phyloP scores from a whole-genome alignment of 2,888 invertebrate genomes.

The Thecocarcelia acutangulata region DNA sequence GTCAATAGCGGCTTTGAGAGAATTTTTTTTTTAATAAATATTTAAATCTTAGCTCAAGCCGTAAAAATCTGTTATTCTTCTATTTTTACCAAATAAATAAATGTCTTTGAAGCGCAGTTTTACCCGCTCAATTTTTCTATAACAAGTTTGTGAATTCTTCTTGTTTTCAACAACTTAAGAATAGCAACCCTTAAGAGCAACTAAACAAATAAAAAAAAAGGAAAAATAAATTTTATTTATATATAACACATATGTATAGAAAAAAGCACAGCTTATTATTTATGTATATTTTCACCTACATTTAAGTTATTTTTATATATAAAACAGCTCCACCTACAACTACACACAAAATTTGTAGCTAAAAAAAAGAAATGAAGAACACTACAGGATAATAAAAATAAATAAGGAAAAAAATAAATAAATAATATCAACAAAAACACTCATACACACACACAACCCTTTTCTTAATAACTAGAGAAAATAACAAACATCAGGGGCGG shows the following conservation, averaged over 20 bases:
- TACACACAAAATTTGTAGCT: background rate
- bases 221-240: conserved; percentile 29
- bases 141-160: background rate
- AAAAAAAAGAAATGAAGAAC: conserved; percentile 5
- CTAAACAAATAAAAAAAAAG: background rate
- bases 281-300: conserved; percentile 68
- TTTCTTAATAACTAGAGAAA: background rate
- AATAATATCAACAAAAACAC: conserved; percentile 19
- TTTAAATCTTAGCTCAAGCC: no score
- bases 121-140: conserved; percentile 24
- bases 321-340: conserved; percentile 23
- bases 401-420: conserved; percentile 32
- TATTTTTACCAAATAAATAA: no score
- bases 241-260: conserved; percentile 27
- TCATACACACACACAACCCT: conserved; percentile 17
- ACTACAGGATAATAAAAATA: conserved; percentile 31
- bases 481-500: background rate
- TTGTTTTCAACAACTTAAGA: conserved; percentile 28
- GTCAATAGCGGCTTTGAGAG: no score
- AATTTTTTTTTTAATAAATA: no score
- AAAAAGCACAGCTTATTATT: conserved; percentile 67
- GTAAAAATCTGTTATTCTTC: no score
- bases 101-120: no score
- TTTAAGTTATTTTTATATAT: conserved; percentile 63
- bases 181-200: conserved; percentile 47